Base-by-base conservation (phyloP, 2,888 invertebrate genomes). In the Protodeltote pygarga region DNA sequence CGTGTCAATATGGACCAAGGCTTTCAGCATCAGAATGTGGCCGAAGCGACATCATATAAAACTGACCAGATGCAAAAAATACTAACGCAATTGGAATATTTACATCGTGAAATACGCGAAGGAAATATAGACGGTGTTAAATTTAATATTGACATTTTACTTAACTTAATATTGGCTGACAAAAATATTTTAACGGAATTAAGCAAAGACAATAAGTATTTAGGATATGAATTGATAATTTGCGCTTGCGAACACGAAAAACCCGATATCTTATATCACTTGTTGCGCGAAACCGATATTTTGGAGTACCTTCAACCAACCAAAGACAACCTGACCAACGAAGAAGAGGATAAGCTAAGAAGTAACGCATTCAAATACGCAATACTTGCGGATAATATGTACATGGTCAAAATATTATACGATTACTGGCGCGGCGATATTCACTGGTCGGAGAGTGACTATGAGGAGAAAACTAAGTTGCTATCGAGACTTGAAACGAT, bases 381-480 rank as follows among this genome's bases (percentile, higher is more conserved):
- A 4, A 27, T 64, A 4, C 1, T n/a, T 10, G 21, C 27, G 1
- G 6, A 44, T 13, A 13, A 23, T 13, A 24, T 41, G 5, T n/a
- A 13, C 11, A 39, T 64, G 21, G 28, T 55, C 8, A 60, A 64
- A 28, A 41, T 41, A 24, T 17, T 64, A 2, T 64, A 64, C 27
- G 41, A 60, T 24, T 49, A 50, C 20, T 64, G 51, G 60, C 42
- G 42, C 24, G 48, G 59, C 0, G 35, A 47, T 37, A 20, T 46
- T 4, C 44, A 59, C 25, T 45, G 59, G 44, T 19, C 21, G 3
- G 46, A 37, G 6, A 28, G 38, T n/a, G 29, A 44, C 9, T n/a
- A n/a, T n/a, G n/a, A 11, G 33, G 2, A 5, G 10, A 6, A 40
- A 19, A 0, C 2, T 57, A 5, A 3, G 8, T n/a, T n/a, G n/a